Base-by-base conservation (phyloP, 2,888 invertebrate species). In the Limnephilus lunatus region DNA sequence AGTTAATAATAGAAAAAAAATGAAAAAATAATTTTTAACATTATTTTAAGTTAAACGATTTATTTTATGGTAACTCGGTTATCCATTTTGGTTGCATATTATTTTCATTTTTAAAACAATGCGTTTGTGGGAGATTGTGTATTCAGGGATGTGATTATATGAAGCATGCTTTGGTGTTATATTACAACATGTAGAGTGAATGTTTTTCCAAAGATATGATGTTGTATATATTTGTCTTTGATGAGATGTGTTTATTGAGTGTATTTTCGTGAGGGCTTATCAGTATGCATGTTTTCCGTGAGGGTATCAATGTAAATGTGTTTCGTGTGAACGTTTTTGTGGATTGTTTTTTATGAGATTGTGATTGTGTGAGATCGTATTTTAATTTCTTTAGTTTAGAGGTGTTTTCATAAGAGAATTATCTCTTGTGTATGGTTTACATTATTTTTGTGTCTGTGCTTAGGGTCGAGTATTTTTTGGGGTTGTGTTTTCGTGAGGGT, bases 281-380 rank as follows among this genome's bases (percentile, higher is more conserved):
- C 39, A 44, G 44, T 44, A 11, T 44, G 12, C 11, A 44, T 12
- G 48, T 91, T 48, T 91, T 39, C 11, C 25, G 90, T 82, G 83
- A 31, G 14, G 39, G 89, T 92, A 31, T 30, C 48, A 81, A 68
- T 83, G 80, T 31, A 83, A 89, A 82, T 89, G 89, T 85, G 31
- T 83, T 81, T 87, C 91, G 89, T 93, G 68, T 92, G 87, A 25
- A 85, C 82, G 68, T 91, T 39, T 85, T 81, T 90, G 81, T 85
- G 48, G 0, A 9, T 44, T 86, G 53, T 86, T 15, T 86, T 11
- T 48, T 7, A n/a, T 48, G 15, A n/a, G 86, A 3, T 12, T 44
- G 15, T 48, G 30, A 44, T 85, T 92, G 31, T 86, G 86, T 92
- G 80, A 90, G 87, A 91, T 31, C 90, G 86, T 39, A 90, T 39